Conservation (phyloP, 2,113 vertebrate species). For the Passer montanus region DNA sequence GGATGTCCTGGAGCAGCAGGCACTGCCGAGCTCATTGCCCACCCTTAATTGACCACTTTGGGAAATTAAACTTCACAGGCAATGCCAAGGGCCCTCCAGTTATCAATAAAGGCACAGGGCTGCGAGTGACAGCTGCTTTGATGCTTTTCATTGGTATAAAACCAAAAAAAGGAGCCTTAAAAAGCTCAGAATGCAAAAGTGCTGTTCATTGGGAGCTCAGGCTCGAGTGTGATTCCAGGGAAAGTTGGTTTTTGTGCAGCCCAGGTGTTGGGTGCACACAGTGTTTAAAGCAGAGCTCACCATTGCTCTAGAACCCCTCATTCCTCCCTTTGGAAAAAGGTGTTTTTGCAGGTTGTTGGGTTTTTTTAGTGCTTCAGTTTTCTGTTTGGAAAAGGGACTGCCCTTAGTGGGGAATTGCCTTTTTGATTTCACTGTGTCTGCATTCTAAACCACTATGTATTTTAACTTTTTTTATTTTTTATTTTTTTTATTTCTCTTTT, state of each 20-base stretch:
- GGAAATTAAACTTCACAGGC: slow-evolving; percentile 70
- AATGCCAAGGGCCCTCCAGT: slow-evolving; percentile 23
- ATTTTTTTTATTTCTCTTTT: neutral
- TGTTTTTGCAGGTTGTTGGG: neutral
- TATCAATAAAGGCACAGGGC: slow-evolving; percentile 49
- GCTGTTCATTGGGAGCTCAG: neutral
- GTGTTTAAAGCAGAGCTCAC: neutral
- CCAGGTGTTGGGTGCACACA: neutral
- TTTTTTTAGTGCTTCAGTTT: neutral
- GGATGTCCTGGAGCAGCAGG: slow-evolving; percentile 49
- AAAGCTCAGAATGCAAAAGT: neutral
- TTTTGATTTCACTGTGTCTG: neutral
- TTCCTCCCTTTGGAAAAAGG: neutral
- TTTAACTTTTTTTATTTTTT: neutral
- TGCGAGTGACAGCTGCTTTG: slow-evolving; percentile 47
- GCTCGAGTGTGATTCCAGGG: neutral
- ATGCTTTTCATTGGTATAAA: slow-evolving; percentile 42
- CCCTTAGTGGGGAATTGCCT: neutral
- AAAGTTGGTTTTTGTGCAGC: neutral
- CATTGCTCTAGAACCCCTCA: neutral
- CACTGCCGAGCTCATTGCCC: neutral
- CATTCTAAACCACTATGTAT: neutral
- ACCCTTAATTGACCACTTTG: slow-evolving; percentile 65
- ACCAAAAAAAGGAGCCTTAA: neutral
- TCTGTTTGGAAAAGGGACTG: neutral